Percentiles rank a stretch among this genome's conserved stretches.
Evolutionary conservation across 2,113 vertebrate genomes (phyloP).

Genomic region (Tachuris rubrigastra): DNA sequence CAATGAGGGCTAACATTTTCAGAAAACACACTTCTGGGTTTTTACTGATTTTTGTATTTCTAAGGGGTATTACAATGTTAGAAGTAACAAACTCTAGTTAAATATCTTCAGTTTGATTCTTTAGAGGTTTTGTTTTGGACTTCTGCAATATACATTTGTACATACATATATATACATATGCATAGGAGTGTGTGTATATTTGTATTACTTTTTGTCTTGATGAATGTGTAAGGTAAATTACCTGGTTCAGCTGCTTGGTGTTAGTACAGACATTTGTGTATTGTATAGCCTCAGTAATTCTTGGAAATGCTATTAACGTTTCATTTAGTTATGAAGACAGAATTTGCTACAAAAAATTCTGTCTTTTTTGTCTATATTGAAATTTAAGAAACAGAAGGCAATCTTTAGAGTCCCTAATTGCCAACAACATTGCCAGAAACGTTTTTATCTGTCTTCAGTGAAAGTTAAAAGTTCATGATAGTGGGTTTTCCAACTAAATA

Average conservation of each 20-base stretch:
- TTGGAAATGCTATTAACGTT: neutral
- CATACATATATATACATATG: neutral
- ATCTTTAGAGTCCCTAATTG: neutral
- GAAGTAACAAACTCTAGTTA: neutral
- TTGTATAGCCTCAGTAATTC: neutral
- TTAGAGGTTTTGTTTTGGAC: neutral
- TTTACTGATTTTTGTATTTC: neutral
- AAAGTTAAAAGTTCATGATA: neutral
- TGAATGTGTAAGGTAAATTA: neutral
- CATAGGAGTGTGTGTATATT: neutral
- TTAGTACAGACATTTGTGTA: neutral
- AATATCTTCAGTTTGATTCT: neutral
- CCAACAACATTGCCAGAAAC: neutral
- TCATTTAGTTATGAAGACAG: neutral
- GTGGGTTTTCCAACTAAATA: neutral
- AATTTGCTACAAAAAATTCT: neutral
- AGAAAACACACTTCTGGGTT: neutral
- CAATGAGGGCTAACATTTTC: neutral
- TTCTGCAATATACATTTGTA: neutral
- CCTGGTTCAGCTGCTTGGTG: neutral
- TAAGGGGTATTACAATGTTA: neutral
- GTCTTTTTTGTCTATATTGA: neutral
- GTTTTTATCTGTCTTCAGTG: neutral
- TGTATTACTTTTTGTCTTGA: neutral
- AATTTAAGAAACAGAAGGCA: neutral